Percentiles rank a stretch among this genome's conserved stretches.
phyloP scores from a whole-genome alignment of 1,140 invertebrate genomes.

The Mylabris phalerata region DNA sequence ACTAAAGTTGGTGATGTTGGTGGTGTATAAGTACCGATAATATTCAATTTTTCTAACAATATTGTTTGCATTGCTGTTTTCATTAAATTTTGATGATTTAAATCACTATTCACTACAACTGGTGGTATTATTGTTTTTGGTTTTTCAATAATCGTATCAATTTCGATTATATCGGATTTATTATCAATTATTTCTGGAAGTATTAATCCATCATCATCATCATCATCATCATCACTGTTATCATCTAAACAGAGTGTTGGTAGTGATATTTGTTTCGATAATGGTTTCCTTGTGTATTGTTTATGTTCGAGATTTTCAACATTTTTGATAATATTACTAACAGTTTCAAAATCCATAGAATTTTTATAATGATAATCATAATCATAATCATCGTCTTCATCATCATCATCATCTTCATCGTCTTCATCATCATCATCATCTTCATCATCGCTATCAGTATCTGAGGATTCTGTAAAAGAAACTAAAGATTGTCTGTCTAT shows the following conservation, averaged over 20 bases:
- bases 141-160: too few relatives aligned
- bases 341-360: slow-evolving; percentile 44
- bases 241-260: slow-evolving; percentile 15
- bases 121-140: too few relatives aligned
- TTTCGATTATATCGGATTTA: too few relatives aligned
- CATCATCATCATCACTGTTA: too few relatives aligned
- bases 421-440: too few relatives aligned
- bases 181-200: too few relatives aligned
- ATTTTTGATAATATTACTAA: slow-evolving; percentile 49
- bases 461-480: too few relatives aligned
- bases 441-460: too few relatives aligned
- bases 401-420: too few relatives aligned
- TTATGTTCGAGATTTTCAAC: slow-evolving; percentile 34
- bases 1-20: slow-evolving; percentile 28
- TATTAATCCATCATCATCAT: too few relatives aligned
- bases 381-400: slow-evolving; percentile 40
- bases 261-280: slow-evolving; percentile 27
- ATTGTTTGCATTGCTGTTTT: slow-evolving; percentile 42
- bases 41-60: slow-evolving; percentile 40
- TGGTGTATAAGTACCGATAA: slow-evolving; percentile 34
- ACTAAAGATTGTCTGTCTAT: too few relatives aligned
- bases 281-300: slow-evolving; percentile 10
- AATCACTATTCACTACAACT: too few relatives aligned
- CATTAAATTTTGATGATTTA: slow-evolving; percentile 30
- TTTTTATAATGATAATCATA: slow-evolving; percentile 34